Evolutionary conservation across 2,888 invertebrate species (phyloP).

Genomic region (Germaria angustata): DNA sequence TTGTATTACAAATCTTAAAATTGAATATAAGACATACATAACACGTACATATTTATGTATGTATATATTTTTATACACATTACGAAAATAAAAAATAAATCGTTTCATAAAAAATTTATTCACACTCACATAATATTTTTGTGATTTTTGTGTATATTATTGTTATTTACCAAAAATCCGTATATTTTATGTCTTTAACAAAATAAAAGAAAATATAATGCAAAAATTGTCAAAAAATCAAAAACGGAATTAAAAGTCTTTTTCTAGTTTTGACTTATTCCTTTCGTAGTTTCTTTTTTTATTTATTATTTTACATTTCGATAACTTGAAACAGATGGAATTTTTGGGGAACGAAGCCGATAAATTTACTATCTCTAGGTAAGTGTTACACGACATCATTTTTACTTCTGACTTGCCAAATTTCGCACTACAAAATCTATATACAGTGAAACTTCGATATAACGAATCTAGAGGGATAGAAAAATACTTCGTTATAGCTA

Average conservation of each 20-base stretch:
- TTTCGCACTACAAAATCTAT: too few species aligned
- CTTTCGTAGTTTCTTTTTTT: constrained; percentile 44
- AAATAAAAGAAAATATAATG: constrained; percentile 73
- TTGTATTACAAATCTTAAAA: not conserved
- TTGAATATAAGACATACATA: not conserved
- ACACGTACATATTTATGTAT: not conserved
- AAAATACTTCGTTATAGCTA: too few species aligned
- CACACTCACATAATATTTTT: constrained; percentile 55
- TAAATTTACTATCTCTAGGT: too few species aligned
- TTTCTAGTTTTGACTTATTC: constrained; percentile 28
- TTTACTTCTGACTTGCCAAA: too few species aligned
- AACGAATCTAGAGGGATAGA: too few species aligned
- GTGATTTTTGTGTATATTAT: not conserved
- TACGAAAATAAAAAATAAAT: not conserved
- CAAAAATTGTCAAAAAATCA: constrained; percentile 72
- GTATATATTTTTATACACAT: not conserved
- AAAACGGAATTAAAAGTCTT: constrained; percentile 67
- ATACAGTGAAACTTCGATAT: too few species aligned
- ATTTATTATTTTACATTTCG: not conserved
- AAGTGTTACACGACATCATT: too few species aligned
- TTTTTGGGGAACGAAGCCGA: too few species aligned
- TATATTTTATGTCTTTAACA: constrained; percentile 42
- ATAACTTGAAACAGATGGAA: not conserved
- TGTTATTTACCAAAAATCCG: constrained; percentile 8
- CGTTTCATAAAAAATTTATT: not conserved